phyloP scores from a whole-genome alignment of 1,140 invertebrate species.

The Drosophila punjabiensis region DNA sequence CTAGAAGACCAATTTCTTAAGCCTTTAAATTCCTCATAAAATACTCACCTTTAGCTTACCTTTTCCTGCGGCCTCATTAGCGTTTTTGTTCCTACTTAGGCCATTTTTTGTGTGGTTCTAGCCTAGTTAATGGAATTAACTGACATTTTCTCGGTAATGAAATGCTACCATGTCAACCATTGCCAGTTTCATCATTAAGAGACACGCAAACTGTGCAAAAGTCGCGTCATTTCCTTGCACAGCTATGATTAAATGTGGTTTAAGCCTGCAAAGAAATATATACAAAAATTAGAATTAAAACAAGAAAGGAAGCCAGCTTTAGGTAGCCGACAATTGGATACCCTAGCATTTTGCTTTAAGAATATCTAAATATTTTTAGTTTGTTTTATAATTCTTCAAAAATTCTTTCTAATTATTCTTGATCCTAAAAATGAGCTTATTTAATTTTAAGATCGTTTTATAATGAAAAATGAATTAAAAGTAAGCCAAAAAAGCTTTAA shows the following conservation, averaged over 20 bases:
- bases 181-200: conserved; percentile 51
- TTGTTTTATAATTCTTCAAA: too few species aligned
- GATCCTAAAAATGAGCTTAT: too few species aligned
- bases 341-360: neutral
- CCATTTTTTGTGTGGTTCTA: neutral
- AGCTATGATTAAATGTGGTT: conserved; percentile 51
- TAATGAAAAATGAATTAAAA: too few species aligned
- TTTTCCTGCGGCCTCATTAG: conserved; percentile 1
- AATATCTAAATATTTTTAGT: too few species aligned
- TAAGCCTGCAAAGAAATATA: neutral
- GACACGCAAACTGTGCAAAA: conserved; percentile 59
- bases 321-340: neutral
- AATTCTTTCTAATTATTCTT: too few species aligned
- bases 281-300: neutral
- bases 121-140: conserved; percentile 38
- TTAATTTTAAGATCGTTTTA: too few species aligned
- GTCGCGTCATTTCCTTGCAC: conserved; percentile 54
- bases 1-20: neutral
- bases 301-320: neutral
- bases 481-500: too few species aligned
- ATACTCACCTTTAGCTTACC: neutral
- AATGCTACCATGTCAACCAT: conserved; percentile 39
- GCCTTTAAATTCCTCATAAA: conserved; percentile 9
- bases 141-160: conserved; percentile 47
- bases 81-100: neutral